Evolutionary conservation across 2,797 vertebrate species (phyloP), one percentile per base, ranked within the genome.

Genomic region (Sebastes cheni): DNA sequence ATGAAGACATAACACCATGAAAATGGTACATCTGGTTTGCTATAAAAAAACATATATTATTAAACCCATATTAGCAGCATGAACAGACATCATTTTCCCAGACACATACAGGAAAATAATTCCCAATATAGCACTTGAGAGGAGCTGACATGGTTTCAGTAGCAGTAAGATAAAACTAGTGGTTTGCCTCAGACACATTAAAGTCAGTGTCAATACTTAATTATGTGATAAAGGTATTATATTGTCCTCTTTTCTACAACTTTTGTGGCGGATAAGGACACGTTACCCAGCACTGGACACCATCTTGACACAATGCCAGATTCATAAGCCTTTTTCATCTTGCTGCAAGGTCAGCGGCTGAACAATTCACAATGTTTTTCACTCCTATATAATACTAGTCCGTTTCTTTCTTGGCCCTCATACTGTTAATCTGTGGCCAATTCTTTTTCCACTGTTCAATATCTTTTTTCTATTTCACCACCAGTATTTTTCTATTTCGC

Each of bases 291-390:
- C 32, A n/a, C 50, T 62, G 29, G 29, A 83, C 67, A 79, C 13
- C 20, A 58, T 66, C 67, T 72, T 52, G 60, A 72, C 56, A 83
- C 71, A 77, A 75, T 82, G 61, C 73, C 59, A 77, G 75, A 88
- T 79, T 78, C 59, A 75, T 68, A 66, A 67, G 52, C n/a, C 29
- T 71, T 77, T 78, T 79, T 81, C 56, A 74, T 81, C 42, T 82
- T 64, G 52, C 71, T 32, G 72, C 65, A 66, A 59, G 74, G 66
- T 81, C 64, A 39, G 66, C 23, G 65, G 59, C 56, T 78, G 68
- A 85, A 80, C 39, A 77, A 75, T 79, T 76, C 71, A 68, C 62
- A 6, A 23, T 22, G 27, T 4, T 72, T 58, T 64, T 71, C 61
- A 46, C 25, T 36, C 27, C 32, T 8, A 14, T 54, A 30, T 8